Percentiles rank a stretch among this genome's conserved stretches.
phyloP scores from a whole-genome alignment of 2,797 vertebrate genomes.

The Neosilurus hyrtlii region DNA sequence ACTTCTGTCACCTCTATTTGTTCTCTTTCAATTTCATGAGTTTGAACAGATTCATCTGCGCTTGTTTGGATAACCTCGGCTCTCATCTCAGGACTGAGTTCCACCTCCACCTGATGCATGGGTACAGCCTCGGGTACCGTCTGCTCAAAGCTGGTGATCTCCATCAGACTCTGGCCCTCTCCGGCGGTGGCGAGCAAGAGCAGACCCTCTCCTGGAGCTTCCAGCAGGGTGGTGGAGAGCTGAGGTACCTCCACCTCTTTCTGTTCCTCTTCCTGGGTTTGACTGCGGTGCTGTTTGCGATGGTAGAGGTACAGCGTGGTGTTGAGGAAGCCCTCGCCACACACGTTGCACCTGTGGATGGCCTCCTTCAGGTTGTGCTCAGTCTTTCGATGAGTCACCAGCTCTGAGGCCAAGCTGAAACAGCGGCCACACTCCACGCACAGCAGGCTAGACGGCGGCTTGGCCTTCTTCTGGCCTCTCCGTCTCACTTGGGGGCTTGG shows the following conservation, averaged over 20 bases:
- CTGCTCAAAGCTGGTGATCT: constrained; percentile 50
- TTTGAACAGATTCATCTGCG: neutral
- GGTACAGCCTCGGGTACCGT: constrained; percentile 31
- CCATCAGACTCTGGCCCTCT: constrained; percentile 55
- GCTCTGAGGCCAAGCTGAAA: constrained; percentile 82
- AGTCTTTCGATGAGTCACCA: constrained; percentile 82
- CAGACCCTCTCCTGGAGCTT: constrained; percentile 50
- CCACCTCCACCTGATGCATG: constrained; percentile 47
- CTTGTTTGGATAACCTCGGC: constrained; percentile 3
- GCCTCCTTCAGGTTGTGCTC: constrained; percentile 83
- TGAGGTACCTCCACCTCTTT: constrained; percentile 38
- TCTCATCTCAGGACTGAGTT: constrained; percentile 33
- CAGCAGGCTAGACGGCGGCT: constrained; percentile 74
- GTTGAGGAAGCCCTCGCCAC: constrained; percentile 88
- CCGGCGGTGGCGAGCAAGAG: constrained; percentile 55
- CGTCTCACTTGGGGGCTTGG: constrained; percentile 63
- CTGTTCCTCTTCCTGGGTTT: constrained; percentile 62
- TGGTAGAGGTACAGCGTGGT: constrained; percentile 96
- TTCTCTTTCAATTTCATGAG: constrained; percentile 6
- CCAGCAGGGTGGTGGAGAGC: constrained; percentile 47
- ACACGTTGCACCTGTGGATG: constrained; percentile 82
- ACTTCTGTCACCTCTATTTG: constrained; percentile 35
- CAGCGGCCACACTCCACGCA: constrained; percentile 88
- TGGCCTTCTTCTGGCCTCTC: constrained; percentile 69
- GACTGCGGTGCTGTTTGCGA: constrained; percentile 81